phyloP scores from a whole-genome alignment of 2,113 vertebrate species.

The Anguilla rostrata region DNA sequence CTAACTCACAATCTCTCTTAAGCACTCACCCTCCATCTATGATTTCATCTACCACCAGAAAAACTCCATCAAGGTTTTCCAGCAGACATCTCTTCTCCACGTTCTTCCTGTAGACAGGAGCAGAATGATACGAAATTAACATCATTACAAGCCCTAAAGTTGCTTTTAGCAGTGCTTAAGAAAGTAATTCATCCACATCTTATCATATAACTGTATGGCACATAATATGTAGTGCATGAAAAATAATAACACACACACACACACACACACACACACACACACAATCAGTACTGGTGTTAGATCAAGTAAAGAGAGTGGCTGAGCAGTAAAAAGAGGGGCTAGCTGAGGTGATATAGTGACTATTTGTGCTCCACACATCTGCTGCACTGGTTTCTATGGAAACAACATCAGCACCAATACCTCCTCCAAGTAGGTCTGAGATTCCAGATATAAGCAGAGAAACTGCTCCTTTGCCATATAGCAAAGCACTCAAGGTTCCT shows the following conservation, averaged over 20 bases:
- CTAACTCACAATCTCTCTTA: background rate
- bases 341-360: too few relatives aligned
- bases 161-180: background rate
- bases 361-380: slow-evolving; percentile 31
- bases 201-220: background rate
- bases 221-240: background rate
- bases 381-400: slow-evolving; percentile 53
- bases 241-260: background rate
- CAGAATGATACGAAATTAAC: background rate
- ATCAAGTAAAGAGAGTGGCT: background rate
- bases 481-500: background rate
- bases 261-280: background rate
- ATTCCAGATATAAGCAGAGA: background rate
- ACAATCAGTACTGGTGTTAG: background rate
- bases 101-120: slow-evolving; percentile 68
- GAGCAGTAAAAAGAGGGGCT: too few relatives aligned
- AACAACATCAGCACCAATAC: slow-evolving; percentile 39
- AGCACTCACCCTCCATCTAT: slow-evolving; percentile 79
- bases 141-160: background rate
- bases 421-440: background rate
- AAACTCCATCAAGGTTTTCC: slow-evolving; percentile 81
- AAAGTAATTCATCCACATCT: background rate
- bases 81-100: slow-evolving; percentile 78
- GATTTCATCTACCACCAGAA: slow-evolving; percentile 83
- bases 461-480: background rate